A percentile compares a stretch with the other conserved stretches of the same genome.
phyloP scores from a whole-genome alignment of 2,113 vertebrate genomes.

The Pachyramphus minor region DNA sequence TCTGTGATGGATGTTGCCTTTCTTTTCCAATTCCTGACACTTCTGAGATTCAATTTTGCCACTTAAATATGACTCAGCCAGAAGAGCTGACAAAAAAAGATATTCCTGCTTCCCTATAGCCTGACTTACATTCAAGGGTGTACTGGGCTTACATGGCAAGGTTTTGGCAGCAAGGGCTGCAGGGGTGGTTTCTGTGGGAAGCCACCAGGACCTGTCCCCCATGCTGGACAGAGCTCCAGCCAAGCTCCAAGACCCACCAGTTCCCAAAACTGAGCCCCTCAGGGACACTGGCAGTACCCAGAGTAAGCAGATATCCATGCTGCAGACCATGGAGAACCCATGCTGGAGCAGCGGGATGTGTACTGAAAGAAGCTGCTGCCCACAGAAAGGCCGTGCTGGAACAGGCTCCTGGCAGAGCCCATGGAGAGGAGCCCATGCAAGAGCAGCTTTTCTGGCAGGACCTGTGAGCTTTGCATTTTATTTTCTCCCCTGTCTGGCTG shows the following conservation, averaged over 20 bases:
- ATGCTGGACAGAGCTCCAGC: not conserved
- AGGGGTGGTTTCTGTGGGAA: not conserved
- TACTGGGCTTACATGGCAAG: not conserved
- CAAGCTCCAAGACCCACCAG: not conserved
- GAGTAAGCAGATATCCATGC: not conserved
- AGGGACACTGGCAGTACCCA: not conserved
- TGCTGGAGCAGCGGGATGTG: not conserved
- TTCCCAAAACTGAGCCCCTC: not conserved
- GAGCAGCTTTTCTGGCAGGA: not conserved
- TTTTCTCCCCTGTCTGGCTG: not conserved
- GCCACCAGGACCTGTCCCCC: not conserved
- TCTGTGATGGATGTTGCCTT: not conserved
- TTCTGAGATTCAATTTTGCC: not conserved
- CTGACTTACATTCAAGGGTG: not conserved
- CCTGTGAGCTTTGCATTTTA: not conserved
- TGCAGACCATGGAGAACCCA: not conserved
- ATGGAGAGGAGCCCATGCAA: fast-evolving
- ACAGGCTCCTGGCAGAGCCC: not conserved
- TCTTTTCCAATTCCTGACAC: not conserved
- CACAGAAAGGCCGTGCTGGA: not conserved
- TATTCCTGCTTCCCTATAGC: not conserved
- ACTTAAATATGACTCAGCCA: not conserved
- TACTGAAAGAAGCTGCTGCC: not conserved
- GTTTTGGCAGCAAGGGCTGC: not conserved
- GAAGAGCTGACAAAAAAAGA: not conserved